A percentile compares a stretch with the other conserved stretches of the same genome.
Evolutionary conservation across 1,140 invertebrate genomes (phyloP).

Genomic region (Probaryconus sp.): DNA sequence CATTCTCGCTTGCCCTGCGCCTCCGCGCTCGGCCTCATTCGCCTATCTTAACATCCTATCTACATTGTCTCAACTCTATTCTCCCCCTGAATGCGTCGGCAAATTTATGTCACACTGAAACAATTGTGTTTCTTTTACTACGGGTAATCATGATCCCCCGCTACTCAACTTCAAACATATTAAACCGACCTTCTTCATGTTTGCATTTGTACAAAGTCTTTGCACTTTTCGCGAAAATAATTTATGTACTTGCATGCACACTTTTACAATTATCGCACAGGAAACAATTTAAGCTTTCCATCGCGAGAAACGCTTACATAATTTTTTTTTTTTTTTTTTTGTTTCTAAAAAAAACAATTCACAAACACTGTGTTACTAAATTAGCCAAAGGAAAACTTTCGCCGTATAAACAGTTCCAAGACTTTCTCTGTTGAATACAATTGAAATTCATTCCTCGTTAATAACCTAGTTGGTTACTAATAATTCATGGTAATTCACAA

Average conservation of each 20-base stretch:
- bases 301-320: background rate
- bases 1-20: conserved; percentile 25
- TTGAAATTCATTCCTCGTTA: too few species aligned
- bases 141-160: conserved; percentile 28
- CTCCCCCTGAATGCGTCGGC: conserved; percentile 33
- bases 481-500: conserved; percentile 27
- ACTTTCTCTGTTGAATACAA: too few species aligned
- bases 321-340: too few species aligned
- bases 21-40: conserved; percentile 42
- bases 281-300: conserved; percentile 36
- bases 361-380: conserved; percentile 7
- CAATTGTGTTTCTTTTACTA: conserved; percentile 64
- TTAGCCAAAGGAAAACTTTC: conserved; percentile 5
- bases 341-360: conserved; percentile 15
- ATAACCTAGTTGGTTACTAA: too few species aligned
- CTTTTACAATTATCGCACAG: conserved; percentile 40
- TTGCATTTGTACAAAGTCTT: conserved; percentile 30
- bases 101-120: conserved; percentile 66
- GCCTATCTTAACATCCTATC: conserved; percentile 76
- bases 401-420: too few species aligned
- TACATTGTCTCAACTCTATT: conserved; percentile 74
- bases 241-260: conserved; percentile 48
- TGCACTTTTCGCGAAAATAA: conserved; percentile 53
- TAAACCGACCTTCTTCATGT: conserved; percentile 35
- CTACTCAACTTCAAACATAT: conserved; percentile 20